A percentile compares a stretch with the other conserved stretches of the same genome.
Conservation (phyloP, 2,797 vertebrate species). For the Chrosomus eos region DNA sequence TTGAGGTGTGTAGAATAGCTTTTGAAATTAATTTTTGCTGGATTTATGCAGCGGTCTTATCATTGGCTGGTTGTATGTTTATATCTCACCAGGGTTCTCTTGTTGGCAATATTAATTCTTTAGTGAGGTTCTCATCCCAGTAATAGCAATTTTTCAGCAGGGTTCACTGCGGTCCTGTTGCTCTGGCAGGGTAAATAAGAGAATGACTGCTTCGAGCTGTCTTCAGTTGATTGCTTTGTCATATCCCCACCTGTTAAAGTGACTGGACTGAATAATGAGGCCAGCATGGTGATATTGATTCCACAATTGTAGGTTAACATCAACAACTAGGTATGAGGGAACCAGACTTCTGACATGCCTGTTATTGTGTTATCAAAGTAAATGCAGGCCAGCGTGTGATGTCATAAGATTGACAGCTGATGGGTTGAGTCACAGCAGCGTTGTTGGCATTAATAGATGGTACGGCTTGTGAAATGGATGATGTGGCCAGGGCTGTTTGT, state of each 20-base stretch:
- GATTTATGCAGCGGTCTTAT: conserved; percentile 27
- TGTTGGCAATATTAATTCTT: conserved; percentile 40
- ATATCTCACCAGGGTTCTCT: conserved; percentile 28
- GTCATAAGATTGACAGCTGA: conserved; percentile 46
- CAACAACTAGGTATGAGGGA: not conserved
- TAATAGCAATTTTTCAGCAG: conserved; percentile 37
- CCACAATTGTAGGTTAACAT: conserved; percentile 36
- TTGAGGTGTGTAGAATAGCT: conserved; percentile 11
- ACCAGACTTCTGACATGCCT: conserved; percentile 19
- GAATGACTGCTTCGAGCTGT: conserved; percentile 25
- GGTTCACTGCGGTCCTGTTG: conserved; percentile 21
- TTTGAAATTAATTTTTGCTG: conserved; percentile 25
- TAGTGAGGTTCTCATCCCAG: conserved; percentile 8
- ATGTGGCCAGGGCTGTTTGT: not conserved
- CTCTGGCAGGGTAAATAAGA: conserved; percentile 39
- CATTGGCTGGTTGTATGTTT: conserved; percentile 39
- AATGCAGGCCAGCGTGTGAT: conserved; percentile 18
- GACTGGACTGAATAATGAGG: conserved; percentile 43
- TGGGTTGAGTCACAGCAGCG: conserved; percentile 7
- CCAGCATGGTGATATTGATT: conserved; percentile 39
- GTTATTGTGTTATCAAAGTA: conserved; percentile 21
- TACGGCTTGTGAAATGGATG: conserved; percentile 12
- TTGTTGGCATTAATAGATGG: conserved; percentile 18
- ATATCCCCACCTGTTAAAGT: conserved; percentile 35
- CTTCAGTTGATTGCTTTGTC: conserved; percentile 46